Percentiles rank a stretch among this genome's conserved stretches.
phyloP scores from a whole-genome alignment of 2,797 vertebrate genomes.

The Trachops cirrhosus region DNA sequence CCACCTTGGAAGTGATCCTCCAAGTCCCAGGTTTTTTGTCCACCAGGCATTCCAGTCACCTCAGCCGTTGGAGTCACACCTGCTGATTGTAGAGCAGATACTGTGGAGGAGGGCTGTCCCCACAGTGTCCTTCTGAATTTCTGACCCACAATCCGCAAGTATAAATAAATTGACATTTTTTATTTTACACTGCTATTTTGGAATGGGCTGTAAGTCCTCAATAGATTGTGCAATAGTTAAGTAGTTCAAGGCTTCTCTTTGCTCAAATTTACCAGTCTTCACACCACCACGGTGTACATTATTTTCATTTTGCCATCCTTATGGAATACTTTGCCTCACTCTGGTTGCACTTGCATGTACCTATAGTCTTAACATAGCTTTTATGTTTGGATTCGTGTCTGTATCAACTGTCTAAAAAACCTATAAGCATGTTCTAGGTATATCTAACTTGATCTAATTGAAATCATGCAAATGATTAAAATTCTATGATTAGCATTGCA shows the following conservation, averaged over 20 bases:
- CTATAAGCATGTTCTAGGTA: background rate
- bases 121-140: background rate
- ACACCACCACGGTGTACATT: background rate
- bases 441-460: background rate
- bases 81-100: background rate
- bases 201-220: background rate
- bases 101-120: background rate
- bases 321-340: background rate
- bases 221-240: background rate
- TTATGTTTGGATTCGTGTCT: background rate
- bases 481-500: background rate
- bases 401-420: background rate
- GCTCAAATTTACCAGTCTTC: background rate
- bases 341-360: background rate
- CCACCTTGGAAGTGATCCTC: background rate
- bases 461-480: constrained; percentile 8
- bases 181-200: background rate
- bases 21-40: background rate
- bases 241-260: background rate
- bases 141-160: background rate
- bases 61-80: background rate
- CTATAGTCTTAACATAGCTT: background rate
- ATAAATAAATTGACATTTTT: background rate
- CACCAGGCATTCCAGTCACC: background rate
- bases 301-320: background rate